These are phyloP conservation scores for Brachypterus glaber DNA, from an alignment of 2,888 invertebrate genomes.

Conservation along the genomic window DNA sequence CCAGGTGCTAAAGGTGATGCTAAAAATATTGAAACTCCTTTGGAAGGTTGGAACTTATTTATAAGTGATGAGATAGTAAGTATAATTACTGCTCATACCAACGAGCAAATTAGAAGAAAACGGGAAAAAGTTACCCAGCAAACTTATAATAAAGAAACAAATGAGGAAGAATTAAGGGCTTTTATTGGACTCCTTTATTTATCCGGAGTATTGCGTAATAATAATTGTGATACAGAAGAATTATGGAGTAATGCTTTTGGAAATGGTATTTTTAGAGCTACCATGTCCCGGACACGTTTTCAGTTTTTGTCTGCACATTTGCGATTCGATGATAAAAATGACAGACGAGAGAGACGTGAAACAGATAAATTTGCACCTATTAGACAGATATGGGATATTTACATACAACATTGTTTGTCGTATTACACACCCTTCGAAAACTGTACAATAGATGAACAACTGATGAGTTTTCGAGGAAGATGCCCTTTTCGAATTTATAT, in stretches of 20 bases:
- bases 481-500: constrained; percentile 17
- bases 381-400: constrained; percentile 14
- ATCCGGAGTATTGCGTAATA: constrained; percentile 3
- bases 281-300: constrained; percentile 17
- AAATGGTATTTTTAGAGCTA: constrained; percentile 15
- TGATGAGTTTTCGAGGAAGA: constrained; percentile 16
- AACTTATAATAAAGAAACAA: too few relatives aligned
- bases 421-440: constrained; percentile 16
- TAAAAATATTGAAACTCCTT: too few relatives aligned
- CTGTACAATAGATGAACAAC: constrained; percentile 19
- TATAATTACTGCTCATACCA: too few relatives aligned
- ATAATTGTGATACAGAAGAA: constrained; percentile 10
- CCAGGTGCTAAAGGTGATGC: too few relatives aligned
- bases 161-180: too few relatives aligned
- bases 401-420: constrained; percentile 13
- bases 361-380: constrained; percentile 17
- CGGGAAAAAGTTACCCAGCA: too few relatives aligned
- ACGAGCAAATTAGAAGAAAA: too few relatives aligned
- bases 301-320: constrained; percentile 16
- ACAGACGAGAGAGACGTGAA: constrained; percentile 9
- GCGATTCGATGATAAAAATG: constrained; percentile 14
- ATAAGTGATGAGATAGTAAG: too few relatives aligned
- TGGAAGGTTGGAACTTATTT: too few relatives aligned
- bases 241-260: constrained; percentile 15
- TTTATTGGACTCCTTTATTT: constrained; percentile 6